A percentile compares a stretch with the other conserved stretches of the same genome.
phyloP scores from a whole-genome alignment of 2,797 vertebrate genomes.

The Synaphobranchus kaupii region DNA sequence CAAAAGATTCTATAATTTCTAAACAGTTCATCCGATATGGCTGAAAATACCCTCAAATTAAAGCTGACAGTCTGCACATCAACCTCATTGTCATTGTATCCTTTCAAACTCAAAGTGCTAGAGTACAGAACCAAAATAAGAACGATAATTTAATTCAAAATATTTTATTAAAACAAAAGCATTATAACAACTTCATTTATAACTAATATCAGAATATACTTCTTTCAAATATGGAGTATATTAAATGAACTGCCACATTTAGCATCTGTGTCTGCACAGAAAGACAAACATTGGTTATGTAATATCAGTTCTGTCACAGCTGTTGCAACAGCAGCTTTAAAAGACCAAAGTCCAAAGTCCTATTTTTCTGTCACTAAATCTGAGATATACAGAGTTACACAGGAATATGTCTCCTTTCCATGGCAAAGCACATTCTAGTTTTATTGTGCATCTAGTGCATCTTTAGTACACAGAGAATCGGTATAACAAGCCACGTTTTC shows the following conservation, averaged over 20 bases:
- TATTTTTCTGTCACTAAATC: conserved; percentile 1
- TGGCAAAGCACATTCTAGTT: background rate
- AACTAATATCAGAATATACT: background rate
- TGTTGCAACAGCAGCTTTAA: background rate
- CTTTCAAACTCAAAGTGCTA: no score
- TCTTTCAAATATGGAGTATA: background rate
- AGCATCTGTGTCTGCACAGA: background rate
- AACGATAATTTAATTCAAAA: no score
- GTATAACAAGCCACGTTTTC: background rate
- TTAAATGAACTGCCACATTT: background rate
- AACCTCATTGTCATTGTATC: no score
- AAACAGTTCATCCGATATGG: no score
- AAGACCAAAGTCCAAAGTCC: conserved; percentile 10
- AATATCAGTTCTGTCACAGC: background rate
- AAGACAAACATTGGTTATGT: background rate
- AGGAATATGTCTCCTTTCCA: background rate
- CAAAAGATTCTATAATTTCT: no score
- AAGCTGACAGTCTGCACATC: no score
- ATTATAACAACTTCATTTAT: background rate
- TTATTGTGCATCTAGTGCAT: background rate
- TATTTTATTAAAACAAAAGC: background rate
- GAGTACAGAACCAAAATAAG: no score
- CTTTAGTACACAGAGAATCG: background rate
- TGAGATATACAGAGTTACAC: background rate
- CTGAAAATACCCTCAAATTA: no score